Conservation (phyloP, 2,888 invertebrate species). For the Pandemis heparana region DNA sequence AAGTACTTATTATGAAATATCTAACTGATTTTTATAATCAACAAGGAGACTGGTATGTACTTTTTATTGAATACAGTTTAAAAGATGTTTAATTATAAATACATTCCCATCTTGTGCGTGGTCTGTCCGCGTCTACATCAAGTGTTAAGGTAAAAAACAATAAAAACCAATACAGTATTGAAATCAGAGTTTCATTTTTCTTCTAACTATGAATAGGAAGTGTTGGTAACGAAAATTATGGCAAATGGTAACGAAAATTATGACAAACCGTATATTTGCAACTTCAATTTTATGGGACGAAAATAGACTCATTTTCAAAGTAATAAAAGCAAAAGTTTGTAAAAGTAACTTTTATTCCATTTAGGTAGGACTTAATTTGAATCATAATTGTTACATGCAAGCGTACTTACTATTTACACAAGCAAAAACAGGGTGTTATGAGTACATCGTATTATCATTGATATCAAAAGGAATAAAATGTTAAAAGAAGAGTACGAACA, state of each 20-base stretch:
- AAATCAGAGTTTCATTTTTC: slow-evolving; percentile 68
- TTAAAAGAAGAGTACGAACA: no score
- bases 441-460: no score
- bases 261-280: no score
- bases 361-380: neutral
- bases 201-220: neutral
- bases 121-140: slow-evolving; percentile 64
- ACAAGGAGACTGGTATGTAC: slow-evolving; percentile 84
- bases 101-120: slow-evolving; percentile 76
- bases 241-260: no score
- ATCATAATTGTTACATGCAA: neutral
- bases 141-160: slow-evolving; percentile 61
- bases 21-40: slow-evolving; percentile 75
- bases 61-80: slow-evolving; percentile 66
- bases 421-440: no score
- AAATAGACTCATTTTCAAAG: no score
- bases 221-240: no score
- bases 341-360: no score
- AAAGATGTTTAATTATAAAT: slow-evolving; percentile 67
- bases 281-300: no score
- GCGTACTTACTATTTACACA: no score
- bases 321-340: no score
- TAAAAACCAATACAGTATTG: slow-evolving; percentile 84
- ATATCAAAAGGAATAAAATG: no score
- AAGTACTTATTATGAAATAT: slow-evolving; percentile 73